Evolutionary conservation across 2,113 vertebrate genomes (phyloP).

Genomic region (Neofelis nebulosa): DNA sequence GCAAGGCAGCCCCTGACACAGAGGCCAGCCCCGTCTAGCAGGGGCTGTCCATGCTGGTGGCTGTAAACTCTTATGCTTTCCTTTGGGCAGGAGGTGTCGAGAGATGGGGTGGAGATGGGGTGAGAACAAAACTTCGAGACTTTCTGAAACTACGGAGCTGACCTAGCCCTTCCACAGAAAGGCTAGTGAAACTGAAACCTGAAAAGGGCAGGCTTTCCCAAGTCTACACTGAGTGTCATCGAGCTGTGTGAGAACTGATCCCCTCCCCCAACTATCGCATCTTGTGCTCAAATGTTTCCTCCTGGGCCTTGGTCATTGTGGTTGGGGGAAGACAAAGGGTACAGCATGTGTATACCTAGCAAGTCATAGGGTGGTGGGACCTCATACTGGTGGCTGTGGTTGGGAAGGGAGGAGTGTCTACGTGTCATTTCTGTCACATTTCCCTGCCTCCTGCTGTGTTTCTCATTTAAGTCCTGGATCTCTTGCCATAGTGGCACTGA

Average conservation of each 20-base stretch:
- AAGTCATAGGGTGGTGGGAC: not conserved
- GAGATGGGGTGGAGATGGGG: no score
- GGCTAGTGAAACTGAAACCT: not conserved
- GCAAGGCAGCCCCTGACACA: not conserved
- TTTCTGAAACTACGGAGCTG: not conserved
- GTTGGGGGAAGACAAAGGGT: not conserved
- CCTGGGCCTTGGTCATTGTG: not conserved
- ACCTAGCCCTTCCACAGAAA: not conserved
- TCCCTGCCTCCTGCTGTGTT: not conserved
- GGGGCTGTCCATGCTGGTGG: not conserved
- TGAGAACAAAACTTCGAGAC: not conserved
- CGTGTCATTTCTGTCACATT: not conserved
- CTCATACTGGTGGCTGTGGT: not conserved
- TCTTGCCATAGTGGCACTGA: not conserved
- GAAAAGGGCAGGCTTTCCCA: not conserved
- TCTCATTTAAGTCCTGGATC: not conserved
- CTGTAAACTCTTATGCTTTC: not conserved
- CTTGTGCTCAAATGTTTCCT: not conserved
- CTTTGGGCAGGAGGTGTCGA: not conserved
- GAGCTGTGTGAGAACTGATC: not conserved
- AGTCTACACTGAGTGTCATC: not conserved
- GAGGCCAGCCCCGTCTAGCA: not conserved
- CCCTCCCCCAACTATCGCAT: no score
- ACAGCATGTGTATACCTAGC: not conserved
- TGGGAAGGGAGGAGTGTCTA: not conserved